Percentiles rank a stretch among this genome's conserved stretches.
Conservation (phyloP, 2,888 invertebrate genomes). For the Heteromurus nitidus region DNA sequence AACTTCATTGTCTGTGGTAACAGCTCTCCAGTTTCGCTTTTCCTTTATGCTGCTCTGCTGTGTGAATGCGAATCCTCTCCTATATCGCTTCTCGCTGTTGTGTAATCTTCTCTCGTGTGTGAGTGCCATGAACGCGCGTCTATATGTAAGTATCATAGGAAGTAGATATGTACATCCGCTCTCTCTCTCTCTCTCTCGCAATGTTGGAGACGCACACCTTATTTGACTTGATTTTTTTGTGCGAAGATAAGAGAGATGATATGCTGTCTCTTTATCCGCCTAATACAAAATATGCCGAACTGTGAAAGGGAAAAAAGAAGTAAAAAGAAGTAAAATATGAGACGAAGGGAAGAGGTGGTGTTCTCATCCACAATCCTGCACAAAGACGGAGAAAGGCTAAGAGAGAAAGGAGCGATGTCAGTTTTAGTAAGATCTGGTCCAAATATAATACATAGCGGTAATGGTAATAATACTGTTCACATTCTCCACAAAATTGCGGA, state of each 20-base stretch:
- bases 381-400: neutral
- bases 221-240: neutral
- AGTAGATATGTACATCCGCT: too few species aligned
- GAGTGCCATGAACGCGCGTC: too few species aligned
- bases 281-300: conserved; percentile 1
- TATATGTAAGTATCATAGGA: too few species aligned
- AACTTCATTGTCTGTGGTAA: too few species aligned
- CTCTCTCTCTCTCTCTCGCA: too few species aligned
- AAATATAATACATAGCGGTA: conserved; percentile 62
- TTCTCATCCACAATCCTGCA: neutral
- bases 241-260: neutral
- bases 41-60: too few species aligned
- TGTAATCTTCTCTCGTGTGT: too few species aligned
- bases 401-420: conserved; percentile 19
- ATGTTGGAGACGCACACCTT: too few species aligned
- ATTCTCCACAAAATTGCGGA: conserved; percentile 69
- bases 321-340: neutral
- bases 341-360: neutral
- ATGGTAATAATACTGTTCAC: conserved; percentile 63
- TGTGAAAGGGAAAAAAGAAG: neutral
- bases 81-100: too few species aligned
- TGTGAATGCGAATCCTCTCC: too few species aligned
- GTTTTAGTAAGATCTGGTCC: conserved; percentile 18
- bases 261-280: conserved; percentile 9
- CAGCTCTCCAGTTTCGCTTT: too few species aligned